Percentiles rank a stretch among this genome's conserved stretches.
These are phyloP conservation scores for Myotis myotis DNA, from an alignment of 2,797 vertebrate species.

Conservation along the genomic window DNA sequence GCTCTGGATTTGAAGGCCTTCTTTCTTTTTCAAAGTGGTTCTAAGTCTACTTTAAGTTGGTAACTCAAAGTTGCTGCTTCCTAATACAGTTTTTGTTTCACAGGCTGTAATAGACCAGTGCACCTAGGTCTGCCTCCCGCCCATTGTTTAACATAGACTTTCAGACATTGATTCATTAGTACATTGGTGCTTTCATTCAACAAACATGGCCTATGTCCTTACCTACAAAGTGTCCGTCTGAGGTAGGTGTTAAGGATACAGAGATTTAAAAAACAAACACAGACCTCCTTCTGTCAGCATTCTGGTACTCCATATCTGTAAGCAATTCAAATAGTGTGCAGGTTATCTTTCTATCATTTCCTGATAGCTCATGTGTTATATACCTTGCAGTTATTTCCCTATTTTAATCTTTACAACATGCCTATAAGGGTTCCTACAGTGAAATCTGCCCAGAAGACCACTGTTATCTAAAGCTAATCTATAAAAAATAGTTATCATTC, in stretches of 20 bases:
- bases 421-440: neutral
- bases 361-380: neutral
- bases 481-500: neutral
- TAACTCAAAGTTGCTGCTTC: neutral
- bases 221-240: neutral
- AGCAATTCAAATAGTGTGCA: neutral
- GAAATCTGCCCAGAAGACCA: neutral
- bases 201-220: neutral
- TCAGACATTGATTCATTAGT: neutral
- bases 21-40: neutral
- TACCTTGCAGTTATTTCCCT: neutral
- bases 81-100: neutral
- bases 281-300: neutral
- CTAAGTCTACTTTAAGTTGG: neutral
- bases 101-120: neutral
- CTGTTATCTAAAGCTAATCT: neutral
- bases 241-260: neutral
- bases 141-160: neutral
- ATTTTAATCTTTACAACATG: neutral
- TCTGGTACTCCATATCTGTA: neutral
- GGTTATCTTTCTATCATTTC: neutral
- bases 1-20: neutral
- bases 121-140: neutral
- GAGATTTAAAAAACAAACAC: neutral
- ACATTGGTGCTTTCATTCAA: neutral